phyloP scores from a whole-genome alignment of 1,140 invertebrate species.

The Coenobita brevimanus region DNA sequence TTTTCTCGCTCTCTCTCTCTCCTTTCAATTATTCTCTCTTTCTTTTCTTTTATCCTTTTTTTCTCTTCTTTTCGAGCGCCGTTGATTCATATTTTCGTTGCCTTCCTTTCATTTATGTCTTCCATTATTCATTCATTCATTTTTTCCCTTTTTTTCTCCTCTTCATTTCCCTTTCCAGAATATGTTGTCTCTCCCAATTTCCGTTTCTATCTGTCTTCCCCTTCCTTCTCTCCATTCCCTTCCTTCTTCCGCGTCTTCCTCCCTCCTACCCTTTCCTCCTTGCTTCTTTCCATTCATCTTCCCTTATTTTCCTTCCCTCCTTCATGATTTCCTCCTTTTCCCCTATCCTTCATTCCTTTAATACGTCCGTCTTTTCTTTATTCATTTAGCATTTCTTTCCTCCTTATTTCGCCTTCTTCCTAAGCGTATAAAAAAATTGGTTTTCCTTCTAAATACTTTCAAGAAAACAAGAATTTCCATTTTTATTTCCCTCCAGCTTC shows the following conservation, averaged over 20 bases:
- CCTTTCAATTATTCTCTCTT: not conserved
- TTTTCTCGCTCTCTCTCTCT: not conserved
- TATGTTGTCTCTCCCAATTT: not conserved
- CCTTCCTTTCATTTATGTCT: too few relatives aligned
- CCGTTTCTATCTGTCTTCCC: not conserved
- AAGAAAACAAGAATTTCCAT: too few relatives aligned
- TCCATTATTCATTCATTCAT: too few relatives aligned
- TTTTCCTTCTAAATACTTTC: too few relatives aligned
- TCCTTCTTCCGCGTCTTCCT: not conserved
- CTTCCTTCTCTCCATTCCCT: not conserved
- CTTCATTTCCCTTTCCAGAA: not conserved
- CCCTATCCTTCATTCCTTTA: not conserved
- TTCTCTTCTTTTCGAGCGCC: conserved; percentile 3
- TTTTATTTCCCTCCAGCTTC: too few relatives aligned
- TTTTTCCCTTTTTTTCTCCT: not conserved
- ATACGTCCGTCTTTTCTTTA: not conserved
- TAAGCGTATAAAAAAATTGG: too few relatives aligned
- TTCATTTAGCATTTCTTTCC: not conserved
- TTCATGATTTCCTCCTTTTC: not conserved
- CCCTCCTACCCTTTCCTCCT: not conserved
- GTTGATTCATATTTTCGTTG: too few relatives aligned
- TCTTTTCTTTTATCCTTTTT: too few relatives aligned
- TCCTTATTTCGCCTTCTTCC: not conserved
- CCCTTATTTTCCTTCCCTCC: not conserved
- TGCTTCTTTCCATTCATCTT: not conserved